These are phyloP conservation scores for Eucidaris tribuloides DNA, from an alignment of 35 echinoderm and acorn worm species.

Conservation along the genomic window DNA sequence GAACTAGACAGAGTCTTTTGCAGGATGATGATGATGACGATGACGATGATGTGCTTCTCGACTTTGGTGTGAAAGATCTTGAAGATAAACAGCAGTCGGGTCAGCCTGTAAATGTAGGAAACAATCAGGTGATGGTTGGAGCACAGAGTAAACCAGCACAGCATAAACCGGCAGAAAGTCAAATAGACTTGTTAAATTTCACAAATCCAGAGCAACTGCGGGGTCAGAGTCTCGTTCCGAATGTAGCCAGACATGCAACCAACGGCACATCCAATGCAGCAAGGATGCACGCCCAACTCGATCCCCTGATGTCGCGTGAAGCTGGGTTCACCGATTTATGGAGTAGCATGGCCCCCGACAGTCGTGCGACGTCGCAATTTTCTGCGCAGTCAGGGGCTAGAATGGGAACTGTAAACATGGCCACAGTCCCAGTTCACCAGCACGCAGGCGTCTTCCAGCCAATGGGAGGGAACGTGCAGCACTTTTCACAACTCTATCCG, in stretches of 20 bases:
- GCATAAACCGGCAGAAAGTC: not conserved
- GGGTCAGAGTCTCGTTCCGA: no score
- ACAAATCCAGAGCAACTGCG: no score
- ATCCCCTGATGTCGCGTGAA: conserved; percentile 14
- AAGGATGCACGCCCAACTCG: not conserved
- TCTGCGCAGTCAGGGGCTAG: not conserved
- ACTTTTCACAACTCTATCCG: not conserved
- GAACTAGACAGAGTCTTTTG: not conserved
- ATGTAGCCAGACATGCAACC: not conserved
- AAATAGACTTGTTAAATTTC: not conserved
- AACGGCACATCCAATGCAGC: not conserved
- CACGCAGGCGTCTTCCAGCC: not conserved
- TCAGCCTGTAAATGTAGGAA: not conserved
- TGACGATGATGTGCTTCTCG: not conserved
- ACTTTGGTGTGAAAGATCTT: no score
- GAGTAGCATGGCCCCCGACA: not conserved
- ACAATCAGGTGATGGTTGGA: not conserved
- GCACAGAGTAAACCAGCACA: not conserved
- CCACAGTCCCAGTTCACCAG: no score
- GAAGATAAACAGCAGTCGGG: no score
- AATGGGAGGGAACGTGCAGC: no score
- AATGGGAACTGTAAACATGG: not conserved
- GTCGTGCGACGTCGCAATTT: not conserved
- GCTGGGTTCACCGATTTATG: conserved; percentile 3
- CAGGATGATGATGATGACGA: not conserved